phyloP scores from a whole-genome alignment of 2,113 vertebrate genomes.

The Telmatochromis brichardi region DNA sequence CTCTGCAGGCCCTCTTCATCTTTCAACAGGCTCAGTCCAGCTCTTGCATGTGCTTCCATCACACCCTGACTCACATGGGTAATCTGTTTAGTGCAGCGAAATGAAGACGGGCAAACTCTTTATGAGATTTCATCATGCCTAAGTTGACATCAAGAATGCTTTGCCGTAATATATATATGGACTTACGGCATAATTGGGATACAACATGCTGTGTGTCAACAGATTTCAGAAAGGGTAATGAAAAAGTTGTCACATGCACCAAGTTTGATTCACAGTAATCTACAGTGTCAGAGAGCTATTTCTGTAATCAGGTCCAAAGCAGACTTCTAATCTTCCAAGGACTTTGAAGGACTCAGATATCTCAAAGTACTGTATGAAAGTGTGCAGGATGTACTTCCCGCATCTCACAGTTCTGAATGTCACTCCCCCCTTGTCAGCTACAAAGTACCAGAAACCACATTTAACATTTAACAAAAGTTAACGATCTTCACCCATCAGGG shows the following conservation, averaged over 20 bases:
- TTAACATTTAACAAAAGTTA: not conserved
- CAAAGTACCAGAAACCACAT: not conserved
- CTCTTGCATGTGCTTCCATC: slow-evolving; percentile 5
- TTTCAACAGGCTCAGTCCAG: not conserved
- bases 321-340: not conserved
- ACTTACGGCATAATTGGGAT: not conserved
- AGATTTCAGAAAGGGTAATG: not conserved
- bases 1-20: not conserved
- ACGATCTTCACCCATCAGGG: not conserved
- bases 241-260: not conserved
- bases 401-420: not conserved
- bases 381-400: not conserved
- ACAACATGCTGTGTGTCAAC: not conserved
- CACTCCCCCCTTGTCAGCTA: not conserved
- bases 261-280: not conserved
- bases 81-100: slow-evolving; percentile 14
- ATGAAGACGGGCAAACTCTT: slow-evolving; percentile 6
- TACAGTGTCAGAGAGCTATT: not conserved
- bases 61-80: not conserved
- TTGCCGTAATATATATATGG: not conserved
- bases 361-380: not conserved
- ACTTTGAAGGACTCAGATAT: not conserved
- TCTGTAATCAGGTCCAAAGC: not conserved
- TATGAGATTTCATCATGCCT: not conserved
- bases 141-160: not conserved